Base-by-base conservation (phyloP, 2,888 invertebrate genomes). In the Pteria penguin region DNA sequence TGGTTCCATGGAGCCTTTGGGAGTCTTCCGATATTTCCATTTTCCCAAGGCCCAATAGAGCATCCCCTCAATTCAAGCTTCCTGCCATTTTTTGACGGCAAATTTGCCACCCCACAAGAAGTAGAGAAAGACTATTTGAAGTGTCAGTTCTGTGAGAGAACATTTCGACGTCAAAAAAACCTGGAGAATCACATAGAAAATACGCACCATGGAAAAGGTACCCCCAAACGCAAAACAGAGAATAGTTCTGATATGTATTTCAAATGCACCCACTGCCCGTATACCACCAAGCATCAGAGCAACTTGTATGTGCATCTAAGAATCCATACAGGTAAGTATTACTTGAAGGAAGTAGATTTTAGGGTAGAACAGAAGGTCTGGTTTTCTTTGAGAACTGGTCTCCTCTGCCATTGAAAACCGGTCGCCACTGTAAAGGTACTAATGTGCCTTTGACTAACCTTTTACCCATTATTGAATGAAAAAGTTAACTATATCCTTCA, bases 281-380 rank as follows among this genome's bases (percentile, higher is more conserved):
- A 92, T 81, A 91, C 91, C 54, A 92, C 92, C 26, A 91, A 91
- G 77, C 91, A 92, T 77, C 91, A 92, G 80, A 92, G 91, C 82
- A 92, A 92, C 78, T 84, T 92, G 74, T 91, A 91, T 76, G 91
- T 92, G 3, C 92, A 92, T 82, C 86, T 91, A 11, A 74, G 92
- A 52, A 91, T 91, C 24, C 92, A 92, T 75, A 92, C 92, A 72
- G 92, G 92, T 92, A 69, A 81, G 89, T 81, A 18, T 4, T n/a
- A 14, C 1, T n/a, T n/a, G n/a, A n/a, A n/a, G n/a, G n/a, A n/a
- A n/a, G n/a, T n/a, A n/a, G n/a, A n/a, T n/a, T n/a, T n/a, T n/a
- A n/a, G n/a, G n/a, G n/a, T n/a, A n/a, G n/a, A n/a, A n/a, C n/a
- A n/a, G n/a, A n/a, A n/a, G n/a, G n/a, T n/a, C n/a, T n/a, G n/a